Evolutionary conservation across 2,888 invertebrate species (phyloP).

Genomic region (Athetis lepigone): DNA sequence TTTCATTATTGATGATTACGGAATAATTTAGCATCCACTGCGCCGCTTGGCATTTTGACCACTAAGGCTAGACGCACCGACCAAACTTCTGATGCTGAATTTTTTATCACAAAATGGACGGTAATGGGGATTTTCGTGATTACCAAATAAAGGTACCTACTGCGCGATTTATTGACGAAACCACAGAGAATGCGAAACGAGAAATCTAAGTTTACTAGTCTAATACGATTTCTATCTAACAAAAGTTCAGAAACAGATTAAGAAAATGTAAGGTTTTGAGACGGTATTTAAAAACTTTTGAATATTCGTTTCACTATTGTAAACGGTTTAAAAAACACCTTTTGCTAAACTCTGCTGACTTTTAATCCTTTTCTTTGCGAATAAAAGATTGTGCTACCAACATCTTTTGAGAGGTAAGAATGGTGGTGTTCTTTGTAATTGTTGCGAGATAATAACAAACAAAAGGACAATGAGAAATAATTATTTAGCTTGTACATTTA

Average conservation of each 20-base stretch:
- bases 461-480: conserved; percentile 76
- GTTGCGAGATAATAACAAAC: conserved; percentile 72
- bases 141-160: conserved; percentile 53
- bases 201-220: conserved; percentile 11
- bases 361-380: conserved; percentile 74
- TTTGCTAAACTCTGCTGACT: conserved; percentile 22
- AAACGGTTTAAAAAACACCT: conserved; percentile 53
- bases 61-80: conserved; percentile 53
- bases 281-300: conserved; percentile 27
- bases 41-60: conserved; percentile 62
- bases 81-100: conserved; percentile 58
- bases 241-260: conserved; percentile 22
- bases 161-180: conserved; percentile 47
- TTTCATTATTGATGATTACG: conserved; percentile 60
- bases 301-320: conserved; percentile 42
- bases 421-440: conserved; percentile 54
- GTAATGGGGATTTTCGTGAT: conserved; percentile 59
- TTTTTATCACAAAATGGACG: conserved; percentile 61
- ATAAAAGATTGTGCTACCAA: conserved; percentile 73
- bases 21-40: conserved; percentile 60
- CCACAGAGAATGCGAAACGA: conserved; percentile 43
- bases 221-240: conserved; percentile 19
- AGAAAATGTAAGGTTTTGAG: conserved; percentile 18
- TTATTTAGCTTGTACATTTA: conserved; percentile 71
- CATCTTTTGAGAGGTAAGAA: conserved; percentile 63